Conservation (phyloP, 2,113 vertebrate genomes). For the Pelobates fuscus region DNA sequence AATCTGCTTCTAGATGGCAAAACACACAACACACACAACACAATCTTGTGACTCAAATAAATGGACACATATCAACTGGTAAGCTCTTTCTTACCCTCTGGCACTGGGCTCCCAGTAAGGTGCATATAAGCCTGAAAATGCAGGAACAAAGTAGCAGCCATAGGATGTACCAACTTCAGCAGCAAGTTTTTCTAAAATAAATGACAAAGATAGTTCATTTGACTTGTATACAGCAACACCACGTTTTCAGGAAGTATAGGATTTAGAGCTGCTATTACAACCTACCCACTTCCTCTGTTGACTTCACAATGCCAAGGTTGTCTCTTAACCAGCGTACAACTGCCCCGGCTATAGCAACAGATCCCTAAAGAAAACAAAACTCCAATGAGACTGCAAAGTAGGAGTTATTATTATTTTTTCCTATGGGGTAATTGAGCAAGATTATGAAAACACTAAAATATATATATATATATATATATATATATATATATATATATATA, state of each 20-base stretch:
- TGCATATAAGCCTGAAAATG: constrained; percentile 95
- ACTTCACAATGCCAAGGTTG: constrained; percentile 89
- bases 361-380: constrained; percentile 73
- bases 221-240: background rate
- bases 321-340: constrained; percentile 93
- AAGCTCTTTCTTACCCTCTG: constrained; percentile 80
- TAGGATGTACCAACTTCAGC: constrained; percentile 88
- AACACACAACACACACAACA: no score
- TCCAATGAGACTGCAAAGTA: no score
- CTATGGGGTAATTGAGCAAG: no score
- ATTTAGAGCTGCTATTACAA: constrained; percentile 27
- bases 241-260: background rate
- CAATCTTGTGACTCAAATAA: no score
- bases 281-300: constrained; percentile 84
- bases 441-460: no score
- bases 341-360: constrained; percentile 94
- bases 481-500: no score
- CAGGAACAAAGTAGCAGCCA: constrained; percentile 97
- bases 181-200: constrained; percentile 83
- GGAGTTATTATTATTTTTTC: no score
- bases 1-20: no score
- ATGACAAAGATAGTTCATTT: constrained; percentile 22
- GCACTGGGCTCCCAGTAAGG: constrained; percentile 98
- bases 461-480: no score
- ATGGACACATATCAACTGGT: no score